phyloP scores from a whole-genome alignment of 2,113 vertebrate genomes.

The Progne subis region DNA sequence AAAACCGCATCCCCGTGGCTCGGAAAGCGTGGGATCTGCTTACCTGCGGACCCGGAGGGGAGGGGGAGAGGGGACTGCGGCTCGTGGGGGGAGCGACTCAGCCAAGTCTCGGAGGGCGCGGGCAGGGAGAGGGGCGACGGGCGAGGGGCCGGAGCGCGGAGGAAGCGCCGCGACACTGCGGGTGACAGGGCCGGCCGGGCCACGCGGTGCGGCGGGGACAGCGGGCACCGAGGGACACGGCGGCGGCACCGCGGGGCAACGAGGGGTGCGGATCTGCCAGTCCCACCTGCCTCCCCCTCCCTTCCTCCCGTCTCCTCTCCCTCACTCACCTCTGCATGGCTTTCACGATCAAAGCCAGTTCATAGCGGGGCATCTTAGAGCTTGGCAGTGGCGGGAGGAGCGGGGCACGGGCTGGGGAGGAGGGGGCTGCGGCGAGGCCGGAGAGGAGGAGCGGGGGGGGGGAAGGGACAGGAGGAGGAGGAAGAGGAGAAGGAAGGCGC shows the following conservation, averaged over 20 bases:
- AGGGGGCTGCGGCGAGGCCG: not conserved
- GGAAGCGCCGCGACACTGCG: not conserved
- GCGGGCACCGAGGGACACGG: not conserved
- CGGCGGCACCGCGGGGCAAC: not conserved
- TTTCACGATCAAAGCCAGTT: slow-evolving; percentile 82
- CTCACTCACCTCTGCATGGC: slow-evolving; percentile 82
- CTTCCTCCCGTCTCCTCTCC: not conserved
- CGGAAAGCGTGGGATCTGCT: not conserved
- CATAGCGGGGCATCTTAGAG: slow-evolving; percentile 78
- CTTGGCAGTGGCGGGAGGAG: not conserved
- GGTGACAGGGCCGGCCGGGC: not conserved
- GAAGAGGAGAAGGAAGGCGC: not conserved
- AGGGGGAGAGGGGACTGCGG: not conserved
- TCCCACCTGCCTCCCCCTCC: not conserved
- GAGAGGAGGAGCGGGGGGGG: not conserved
- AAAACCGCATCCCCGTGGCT: not conserved
- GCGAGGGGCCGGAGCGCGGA: not conserved
- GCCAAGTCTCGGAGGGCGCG: not conserved
- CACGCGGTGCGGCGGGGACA: not conserved
- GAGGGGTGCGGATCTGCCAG: not conserved
- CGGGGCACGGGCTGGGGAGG: not conserved
- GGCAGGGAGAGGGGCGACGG: not conserved
- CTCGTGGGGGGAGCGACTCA: not conserved
- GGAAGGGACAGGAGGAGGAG: not conserved
- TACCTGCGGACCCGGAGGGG: not conserved